phyloP scores from a whole-genome alignment of 2,113 vertebrate species.

The Pterocles burchelli region DNA sequence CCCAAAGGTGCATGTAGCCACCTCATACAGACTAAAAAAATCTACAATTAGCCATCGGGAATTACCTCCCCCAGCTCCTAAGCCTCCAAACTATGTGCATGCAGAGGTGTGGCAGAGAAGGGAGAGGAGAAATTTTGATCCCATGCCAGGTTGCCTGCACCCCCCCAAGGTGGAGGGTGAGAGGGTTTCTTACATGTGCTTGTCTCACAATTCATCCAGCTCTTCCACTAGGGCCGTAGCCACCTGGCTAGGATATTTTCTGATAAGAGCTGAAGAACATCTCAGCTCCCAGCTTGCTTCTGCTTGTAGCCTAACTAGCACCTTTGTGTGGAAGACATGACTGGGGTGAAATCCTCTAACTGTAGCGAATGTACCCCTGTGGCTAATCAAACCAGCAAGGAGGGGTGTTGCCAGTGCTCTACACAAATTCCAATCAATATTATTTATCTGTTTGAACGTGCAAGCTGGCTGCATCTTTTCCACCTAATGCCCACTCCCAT shows the following conservation, averaged over 20 bases:
- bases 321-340: constrained; percentile 36
- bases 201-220: background rate
- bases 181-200: background rate
- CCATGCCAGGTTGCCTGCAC: background rate
- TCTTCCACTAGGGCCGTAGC: background rate
- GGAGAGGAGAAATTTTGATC: background rate
- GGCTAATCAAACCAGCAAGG: constrained; percentile 36
- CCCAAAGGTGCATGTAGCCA: fast-evolving
- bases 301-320: constrained; percentile 32
- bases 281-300: background rate
- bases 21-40: background rate
- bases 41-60: background rate
- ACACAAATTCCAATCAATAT: constrained; percentile 53
- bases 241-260: background rate
- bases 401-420: background rate
- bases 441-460: constrained; percentile 44
- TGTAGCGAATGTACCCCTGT: background rate
- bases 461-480: background rate
- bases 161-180: background rate
- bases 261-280: constrained; percentile 3
- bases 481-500: constrained; percentile 60
- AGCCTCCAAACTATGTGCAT: background rate
- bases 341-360: constrained; percentile 28
- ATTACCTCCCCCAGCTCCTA: background rate
- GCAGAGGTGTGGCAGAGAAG: background rate